A percentile compares a stretch with the other conserved stretches of the same genome.
Conservation (phyloP, 1,140 invertebrate species). For the Drosophila cardini region DNA sequence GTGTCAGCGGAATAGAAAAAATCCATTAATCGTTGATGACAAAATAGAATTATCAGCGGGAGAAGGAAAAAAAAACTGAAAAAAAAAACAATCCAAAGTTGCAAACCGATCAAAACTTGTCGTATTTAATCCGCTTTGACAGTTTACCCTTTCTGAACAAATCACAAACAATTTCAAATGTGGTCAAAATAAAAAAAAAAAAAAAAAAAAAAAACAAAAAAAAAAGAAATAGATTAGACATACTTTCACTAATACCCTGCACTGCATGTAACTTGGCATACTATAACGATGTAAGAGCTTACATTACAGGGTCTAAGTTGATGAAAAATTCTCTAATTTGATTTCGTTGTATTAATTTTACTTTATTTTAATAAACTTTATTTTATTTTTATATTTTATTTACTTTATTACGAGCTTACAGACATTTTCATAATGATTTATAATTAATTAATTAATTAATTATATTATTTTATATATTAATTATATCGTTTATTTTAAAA, state of each 20-base stretch:
- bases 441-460: slow-evolving; percentile 6
- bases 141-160: slow-evolving; percentile 14
- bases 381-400: slow-evolving; percentile 13
- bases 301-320: no score
- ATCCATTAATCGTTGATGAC: slow-evolving; percentile 74
- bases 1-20: slow-evolving; percentile 64
- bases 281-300: background rate
- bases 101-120: slow-evolving; percentile 38
- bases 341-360: slow-evolving; percentile 16
- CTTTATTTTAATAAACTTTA: slow-evolving; percentile 26
- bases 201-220: no score
- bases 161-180: slow-evolving; percentile 12
- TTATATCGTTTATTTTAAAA: slow-evolving; percentile 14
- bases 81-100: slow-evolving; percentile 11
- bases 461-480: slow-evolving; percentile 17
- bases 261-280: background rate
- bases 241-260: slow-evolving; percentile 7
- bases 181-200: no score
- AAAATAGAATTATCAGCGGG: slow-evolving; percentile 62
- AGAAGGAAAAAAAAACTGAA: background rate
- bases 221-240: slow-evolving; percentile 14
- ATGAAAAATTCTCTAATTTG: no score
- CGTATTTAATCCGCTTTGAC: slow-evolving; percentile 46
- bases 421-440: slow-evolving; percentile 18
- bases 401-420: slow-evolving; percentile 36